These are phyloP conservation scores for Sebastes goodei DNA, from an alignment of 2,797 vertebrate genomes.

Conservation along the genomic window DNA sequence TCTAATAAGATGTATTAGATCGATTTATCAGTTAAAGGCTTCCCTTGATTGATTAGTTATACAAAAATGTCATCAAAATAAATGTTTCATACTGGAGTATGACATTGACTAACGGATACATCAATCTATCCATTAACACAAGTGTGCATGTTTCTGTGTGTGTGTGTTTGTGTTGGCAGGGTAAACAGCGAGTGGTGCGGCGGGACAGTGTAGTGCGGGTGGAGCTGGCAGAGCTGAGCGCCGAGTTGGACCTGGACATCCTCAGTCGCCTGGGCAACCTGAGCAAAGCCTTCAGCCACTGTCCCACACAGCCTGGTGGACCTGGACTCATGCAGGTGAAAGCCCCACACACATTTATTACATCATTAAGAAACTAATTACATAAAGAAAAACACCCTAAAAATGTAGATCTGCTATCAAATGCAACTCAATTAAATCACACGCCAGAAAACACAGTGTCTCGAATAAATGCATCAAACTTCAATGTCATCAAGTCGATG, in stretches of 20 bases:
- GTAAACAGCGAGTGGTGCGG: slow-evolving; percentile 79
- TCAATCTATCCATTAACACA: not conserved
- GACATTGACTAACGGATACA: not conserved
- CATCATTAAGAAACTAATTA: not conserved
- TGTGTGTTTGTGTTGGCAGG: slow-evolving; percentile 66
- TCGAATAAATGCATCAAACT: not conserved
- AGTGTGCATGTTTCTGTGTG: not conserved
- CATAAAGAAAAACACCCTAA: not conserved
- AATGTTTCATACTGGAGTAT: not conserved
- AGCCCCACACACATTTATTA: not conserved
- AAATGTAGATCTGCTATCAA: not conserved
- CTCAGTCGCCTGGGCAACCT: slow-evolving; percentile 85
- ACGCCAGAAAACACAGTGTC: not conserved
- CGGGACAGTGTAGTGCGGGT: slow-evolving; percentile 81
- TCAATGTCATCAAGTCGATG: not conserved
- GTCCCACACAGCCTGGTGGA: slow-evolving; percentile 62
- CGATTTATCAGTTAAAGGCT: not conserved
- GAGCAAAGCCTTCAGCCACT: slow-evolving; percentile 77
- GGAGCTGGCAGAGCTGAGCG: slow-evolving; percentile 85
- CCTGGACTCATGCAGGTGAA: slow-evolving; percentile 70
- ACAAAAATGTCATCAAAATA: not conserved
- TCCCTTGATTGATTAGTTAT: not conserved
- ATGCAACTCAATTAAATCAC: not conserved
- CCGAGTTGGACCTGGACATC: slow-evolving; percentile 89
- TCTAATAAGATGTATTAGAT: not conserved